Evolutionary conservation across 2,797 vertebrate species (phyloP), one percentile per base, ranked within the genome.

Genomic region (Macrochelys suwanniensis): DNA sequence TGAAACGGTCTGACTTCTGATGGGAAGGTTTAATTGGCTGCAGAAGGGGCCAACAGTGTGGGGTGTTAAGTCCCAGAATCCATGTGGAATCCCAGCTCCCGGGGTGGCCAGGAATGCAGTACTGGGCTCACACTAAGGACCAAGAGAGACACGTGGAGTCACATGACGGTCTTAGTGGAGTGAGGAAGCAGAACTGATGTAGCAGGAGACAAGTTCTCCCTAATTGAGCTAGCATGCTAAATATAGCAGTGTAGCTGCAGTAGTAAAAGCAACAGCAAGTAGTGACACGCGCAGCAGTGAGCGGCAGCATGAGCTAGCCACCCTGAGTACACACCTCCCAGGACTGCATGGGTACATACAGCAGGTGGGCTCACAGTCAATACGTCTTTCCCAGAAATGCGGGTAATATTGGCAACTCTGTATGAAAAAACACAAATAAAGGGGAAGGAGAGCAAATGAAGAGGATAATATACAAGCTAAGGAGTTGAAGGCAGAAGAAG

Each of bases 1-100:
- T 0, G 0, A 26, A 65, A 6, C 25, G 0, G 47, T 1, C 1
- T 50, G 2, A 23, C 91, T 47, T n/a, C 26, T 82, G 45, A 56
- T 50, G 28, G 31, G 23, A 1, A 59, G n/a, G 71, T 49, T 82
- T 42, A 65, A 10, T 21, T 77, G 79, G 80, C 81, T 49, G 47
- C 33, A 82, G 17, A 7, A 57, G 56, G 31, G 80, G 26, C 76
- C 68, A 77, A 80, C 65, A 47, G n/a, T 61, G 3, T 2, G 5
- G 85, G 28, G 11, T 31, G 11, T 16, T 42, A 28, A 77, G 74
- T 25, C 12, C 26, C 26, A 45, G 26, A 47, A 47, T 79, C 7
- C 9, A 47, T n/a, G 47, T 51, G 42, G 42, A 25, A 23, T 74
- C 37, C 42, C 17, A 45, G 37, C 25, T 74, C 71, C 6, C 45